Base-by-base conservation (phyloP, 2,888 invertebrate genomes). In the Andrena bucephala region DNA sequence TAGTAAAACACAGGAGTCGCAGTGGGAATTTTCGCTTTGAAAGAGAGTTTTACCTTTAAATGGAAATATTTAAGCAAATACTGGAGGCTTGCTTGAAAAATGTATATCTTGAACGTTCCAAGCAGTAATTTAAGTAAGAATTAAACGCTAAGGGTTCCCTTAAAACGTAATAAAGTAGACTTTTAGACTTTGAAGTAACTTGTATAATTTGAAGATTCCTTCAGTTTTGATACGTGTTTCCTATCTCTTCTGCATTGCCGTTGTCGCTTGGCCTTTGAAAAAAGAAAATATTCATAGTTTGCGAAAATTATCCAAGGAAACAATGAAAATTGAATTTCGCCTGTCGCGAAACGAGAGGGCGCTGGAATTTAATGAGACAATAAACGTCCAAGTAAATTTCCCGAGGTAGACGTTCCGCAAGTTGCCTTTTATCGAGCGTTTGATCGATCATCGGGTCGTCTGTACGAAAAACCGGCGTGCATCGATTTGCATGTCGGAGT, bases 401-500 rank as follows among this genome's bases (percentile, higher is more conserved):
- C 27, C 70, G n/a, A 29, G 82, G 31, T 67, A 63, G 67, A 81
- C 72, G 78, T 80, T 67, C 65, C 67, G 48, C 70, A 20, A 69
- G 71, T 65, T 71, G 75, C 73, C 57, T 63, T 52, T 65, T 62
- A 57, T 75, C 52, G 65, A 80, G 13, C 65, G 63, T 87, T 85
- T 62, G 67, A 69, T 80, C 79, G 73, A 78, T 85, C 84, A 73
- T 69, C 73, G 68, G 27, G 67, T 13, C 77, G 78, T 70, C 74
- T 48, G 81, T 77, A 73, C 85, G 83, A 87, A 81, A 84, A 85
- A 78, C 50, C 77, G 59, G 29, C 54, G 52, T 50, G 85, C 85
- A 85, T 85, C 84, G 87, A 92, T 92, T 92, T 92, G 90, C 92
- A 92, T 92, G 89, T 84, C 87, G 86, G 82, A 92, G 92, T 90